A percentile compares a stretch with the other conserved stretches of the same genome.
Conservation (phyloP, 2,113 vertebrate species). For the Passer montanus region DNA sequence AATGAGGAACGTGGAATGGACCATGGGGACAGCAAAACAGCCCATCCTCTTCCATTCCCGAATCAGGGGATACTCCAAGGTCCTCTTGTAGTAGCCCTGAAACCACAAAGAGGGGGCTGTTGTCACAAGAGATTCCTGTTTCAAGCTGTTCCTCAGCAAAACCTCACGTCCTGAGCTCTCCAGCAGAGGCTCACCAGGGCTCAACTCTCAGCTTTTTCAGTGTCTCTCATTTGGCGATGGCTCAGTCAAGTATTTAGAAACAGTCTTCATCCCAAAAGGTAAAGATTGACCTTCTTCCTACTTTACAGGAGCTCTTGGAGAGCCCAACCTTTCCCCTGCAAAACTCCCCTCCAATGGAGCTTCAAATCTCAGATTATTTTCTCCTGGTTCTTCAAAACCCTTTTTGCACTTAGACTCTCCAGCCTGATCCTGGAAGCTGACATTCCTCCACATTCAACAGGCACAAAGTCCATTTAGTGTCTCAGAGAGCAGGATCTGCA, state of each 20-base stretch:
- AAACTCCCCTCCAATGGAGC: neutral
- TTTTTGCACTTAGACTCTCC: neutral
- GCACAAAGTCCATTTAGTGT: neutral
- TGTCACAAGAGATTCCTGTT: neutral
- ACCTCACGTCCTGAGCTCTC: neutral
- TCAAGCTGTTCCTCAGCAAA: neutral
- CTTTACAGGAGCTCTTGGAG: neutral
- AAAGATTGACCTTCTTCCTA: neutral
- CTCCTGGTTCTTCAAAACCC: neutral
- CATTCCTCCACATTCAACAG: neutral
- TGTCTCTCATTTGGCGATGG: neutral
- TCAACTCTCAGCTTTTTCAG: neutral
- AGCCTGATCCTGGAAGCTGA: neutral
- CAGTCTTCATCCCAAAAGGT: neutral
- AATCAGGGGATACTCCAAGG: constrained; percentile 90
- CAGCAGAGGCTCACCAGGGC: neutral
- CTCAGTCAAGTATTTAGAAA: neutral
- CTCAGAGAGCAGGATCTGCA: neutral
- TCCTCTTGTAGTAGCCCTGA: constrained; percentile 95
- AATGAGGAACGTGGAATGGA: constrained; percentile 93
- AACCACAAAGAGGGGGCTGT: neutral
- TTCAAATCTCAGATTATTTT: neutral
- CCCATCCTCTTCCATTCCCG: constrained; percentile 92
- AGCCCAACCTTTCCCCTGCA: neutral
- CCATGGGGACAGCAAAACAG: constrained; percentile 93